Conservation (phyloP, 2,113 vertebrate species). For the Galbula dea region DNA sequence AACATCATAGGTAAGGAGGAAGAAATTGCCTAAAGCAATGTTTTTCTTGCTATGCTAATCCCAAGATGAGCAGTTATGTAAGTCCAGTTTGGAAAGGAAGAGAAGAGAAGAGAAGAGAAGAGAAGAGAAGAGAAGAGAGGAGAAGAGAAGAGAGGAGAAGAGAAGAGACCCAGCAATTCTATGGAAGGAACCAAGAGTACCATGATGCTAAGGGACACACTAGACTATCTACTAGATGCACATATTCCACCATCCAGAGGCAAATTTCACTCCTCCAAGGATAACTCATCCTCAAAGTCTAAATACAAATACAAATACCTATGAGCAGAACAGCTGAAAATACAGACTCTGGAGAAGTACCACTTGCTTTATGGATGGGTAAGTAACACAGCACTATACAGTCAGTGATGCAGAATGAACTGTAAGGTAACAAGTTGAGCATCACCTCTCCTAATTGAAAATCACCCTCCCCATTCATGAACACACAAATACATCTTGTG, state of each 20-base stretch:
- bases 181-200: not conserved
- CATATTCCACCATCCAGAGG: not conserved
- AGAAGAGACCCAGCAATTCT: not conserved
- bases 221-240: not conserved
- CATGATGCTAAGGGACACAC: not conserved
- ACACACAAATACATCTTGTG: not conserved
- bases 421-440: not conserved
- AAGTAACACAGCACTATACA: not conserved
- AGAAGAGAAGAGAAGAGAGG: accelerated
- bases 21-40: not conserved
- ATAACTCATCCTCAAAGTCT: not conserved
- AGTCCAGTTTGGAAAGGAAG: not conserved
- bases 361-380: not conserved
- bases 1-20: not conserved
- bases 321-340: not conserved
- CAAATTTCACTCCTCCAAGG: not conserved
- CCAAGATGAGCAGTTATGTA: not conserved
- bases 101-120: too few species aligned
- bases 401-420: not conserved
- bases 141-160: not conserved
- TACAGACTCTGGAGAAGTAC: not conserved
- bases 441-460: not conserved
- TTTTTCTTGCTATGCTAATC: not conserved
- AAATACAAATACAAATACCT: not conserved
- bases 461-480: not conserved